phyloP scores from a whole-genome alignment of 2,113 vertebrate genomes.

The Pterocles gutturalis region DNA sequence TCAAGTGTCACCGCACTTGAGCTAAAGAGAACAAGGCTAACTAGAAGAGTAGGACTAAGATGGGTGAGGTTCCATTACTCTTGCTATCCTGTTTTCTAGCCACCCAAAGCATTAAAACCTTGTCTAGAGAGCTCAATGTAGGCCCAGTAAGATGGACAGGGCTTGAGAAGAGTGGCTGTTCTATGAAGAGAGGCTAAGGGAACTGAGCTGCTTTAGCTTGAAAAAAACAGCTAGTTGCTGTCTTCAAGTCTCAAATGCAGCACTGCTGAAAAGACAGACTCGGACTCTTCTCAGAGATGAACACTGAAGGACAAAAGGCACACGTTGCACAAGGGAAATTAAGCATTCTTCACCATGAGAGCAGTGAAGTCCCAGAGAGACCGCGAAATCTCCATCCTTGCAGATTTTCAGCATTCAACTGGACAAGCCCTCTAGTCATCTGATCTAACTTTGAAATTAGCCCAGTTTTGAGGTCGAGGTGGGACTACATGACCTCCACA shows the following conservation, averaged over 20 bases:
- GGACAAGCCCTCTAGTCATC: neutral
- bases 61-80: neutral
- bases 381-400: neutral
- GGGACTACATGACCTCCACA: neutral
- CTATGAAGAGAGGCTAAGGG: neutral
- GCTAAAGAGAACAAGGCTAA: neutral
- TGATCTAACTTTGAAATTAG: neutral
- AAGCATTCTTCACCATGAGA: neutral
- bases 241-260: neutral
- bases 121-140: neutral
- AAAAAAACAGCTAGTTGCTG: neutral
- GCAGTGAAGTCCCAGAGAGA: neutral
- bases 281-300: neutral
- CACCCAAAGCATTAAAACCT: neutral
- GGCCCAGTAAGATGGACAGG: neutral
- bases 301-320: neutral
- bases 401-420: neutral
- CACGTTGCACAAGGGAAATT: neutral
- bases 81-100: neutral
- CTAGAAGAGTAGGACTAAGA: neutral
- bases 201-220: neutral
- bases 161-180: neutral
- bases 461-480: neutral
- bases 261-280: neutral
- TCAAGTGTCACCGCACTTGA: fast-evolving